Evolutionary conservation across 2,888 invertebrate genomes (phyloP), one percentile per base, ranked within the genome.

Genomic region (Euspilapteryx auroguttella): DNA sequence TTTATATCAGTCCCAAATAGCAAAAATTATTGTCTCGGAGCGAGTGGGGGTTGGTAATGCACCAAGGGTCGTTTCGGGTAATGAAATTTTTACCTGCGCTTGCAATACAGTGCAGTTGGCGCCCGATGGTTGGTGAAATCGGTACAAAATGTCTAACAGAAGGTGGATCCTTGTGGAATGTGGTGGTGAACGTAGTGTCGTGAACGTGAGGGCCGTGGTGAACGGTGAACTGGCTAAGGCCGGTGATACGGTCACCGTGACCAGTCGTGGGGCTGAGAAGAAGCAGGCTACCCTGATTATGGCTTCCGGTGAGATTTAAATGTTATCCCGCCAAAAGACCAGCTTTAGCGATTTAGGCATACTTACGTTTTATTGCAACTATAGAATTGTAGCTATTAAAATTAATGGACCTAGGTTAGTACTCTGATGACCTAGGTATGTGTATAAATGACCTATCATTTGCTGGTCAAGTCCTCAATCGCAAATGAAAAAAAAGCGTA

Each of bases 81-180:
- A 65, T 64, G 51, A 47, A 62, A 63, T 50, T 63, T 64, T 64
- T 69, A 68, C 68, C 69, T 71, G 69, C 42, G 49, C n/a, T 12
- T 13, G 25, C 12, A 28, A 14, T 23, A 17, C 24, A 24, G 24
- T 28, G 10, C 22, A 12, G 14, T 13, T 7, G 2, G 14, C 14
- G 7, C 11, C 17, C 10, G 10, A n/a, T 24, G 3, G 1, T 12
- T 22, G 4, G 14, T 28, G 14, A 22, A 40, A 37, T 36, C 46
- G 39, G 38, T 5, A n/a, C n/a, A n/a, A n/a, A 4, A 12, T 20
- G 11, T 15, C 2, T 4, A 27, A 14, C 5, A 14, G 30, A 34
- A 65, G 62, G 64, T 44, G 64, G 24, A 31, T 62, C 14, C 55
- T 63, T 17, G 55, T 63, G 34, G 66, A 59, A 62, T 44, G 41